Percentiles rank a stretch among this genome's conserved stretches.
These are phyloP conservation scores for Centropus bengalensis DNA, from an alignment of 2,113 vertebrate genomes.

Conservation along the genomic window DNA sequence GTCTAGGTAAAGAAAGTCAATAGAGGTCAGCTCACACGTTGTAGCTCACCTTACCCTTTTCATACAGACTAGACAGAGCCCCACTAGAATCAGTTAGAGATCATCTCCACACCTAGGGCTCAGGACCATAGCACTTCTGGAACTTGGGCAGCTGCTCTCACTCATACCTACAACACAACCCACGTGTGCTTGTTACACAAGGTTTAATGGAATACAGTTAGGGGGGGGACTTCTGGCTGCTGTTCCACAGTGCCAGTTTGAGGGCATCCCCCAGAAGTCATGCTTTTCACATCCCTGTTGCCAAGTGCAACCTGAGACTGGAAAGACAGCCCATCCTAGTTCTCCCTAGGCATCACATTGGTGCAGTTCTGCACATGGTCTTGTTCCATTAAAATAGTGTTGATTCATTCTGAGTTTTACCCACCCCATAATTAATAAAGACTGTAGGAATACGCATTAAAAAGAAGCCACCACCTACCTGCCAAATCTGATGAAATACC, in stretches of 20 bases:
- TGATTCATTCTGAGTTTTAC: background rate
- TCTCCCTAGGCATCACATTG: background rate
- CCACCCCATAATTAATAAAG: background rate
- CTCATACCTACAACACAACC: background rate
- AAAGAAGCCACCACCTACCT: constrained; percentile 79
- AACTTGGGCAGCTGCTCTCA: background rate
- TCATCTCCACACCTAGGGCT: background rate
- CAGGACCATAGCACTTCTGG: background rate
- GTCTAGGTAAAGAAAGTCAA: constrained; percentile 71
- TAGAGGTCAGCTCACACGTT: constrained; percentile 66
- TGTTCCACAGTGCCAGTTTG: background rate
- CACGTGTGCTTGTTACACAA: background rate
- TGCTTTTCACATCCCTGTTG: background rate
- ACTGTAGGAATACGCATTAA: background rate
- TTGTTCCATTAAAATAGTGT: background rate
- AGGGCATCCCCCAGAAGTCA: background rate
- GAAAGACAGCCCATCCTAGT: background rate
- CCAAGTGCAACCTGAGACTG: background rate
- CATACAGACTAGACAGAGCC: constrained; percentile 62
- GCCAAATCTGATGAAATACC: constrained; percentile 91
- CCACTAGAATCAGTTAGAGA: constrained; percentile 34
- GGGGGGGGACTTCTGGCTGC: background rate
- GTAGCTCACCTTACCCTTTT: constrained; percentile 70
- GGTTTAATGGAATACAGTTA: background rate
- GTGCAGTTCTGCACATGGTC: background rate